phyloP scores from a whole-genome alignment of 2,888 invertebrate species.

The Oscheius sp. region DNA sequence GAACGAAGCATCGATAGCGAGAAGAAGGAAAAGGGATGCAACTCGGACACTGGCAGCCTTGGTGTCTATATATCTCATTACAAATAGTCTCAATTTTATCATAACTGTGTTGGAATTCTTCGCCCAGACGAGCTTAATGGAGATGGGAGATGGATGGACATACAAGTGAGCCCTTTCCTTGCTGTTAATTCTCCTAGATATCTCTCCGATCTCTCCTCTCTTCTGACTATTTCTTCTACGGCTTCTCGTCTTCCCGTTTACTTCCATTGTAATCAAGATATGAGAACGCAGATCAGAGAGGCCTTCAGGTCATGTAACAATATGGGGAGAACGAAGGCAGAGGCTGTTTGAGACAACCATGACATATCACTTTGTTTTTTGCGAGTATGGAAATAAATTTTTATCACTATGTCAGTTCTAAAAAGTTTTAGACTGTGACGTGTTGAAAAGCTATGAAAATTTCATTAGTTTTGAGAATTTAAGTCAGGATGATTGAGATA shows the following conservation, averaged over 20 bases:
- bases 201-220: slow-evolving; percentile 53
- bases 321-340: neutral
- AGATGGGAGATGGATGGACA: slow-evolving; percentile 45
- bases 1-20: slow-evolving; percentile 38
- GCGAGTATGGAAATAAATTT: too few species aligned
- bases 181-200: slow-evolving; percentile 38
- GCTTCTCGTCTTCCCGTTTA: slow-evolving; percentile 56
- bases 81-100: slow-evolving; percentile 52
- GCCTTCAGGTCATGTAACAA: neutral
- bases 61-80: slow-evolving; percentile 53
- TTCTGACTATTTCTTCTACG: slow-evolving; percentile 53
- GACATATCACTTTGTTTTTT: too few species aligned
- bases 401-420: too few species aligned
- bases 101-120: slow-evolving; percentile 55
- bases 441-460: too few species aligned
- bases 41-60: slow-evolving; percentile 52
- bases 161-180: slow-evolving; percentile 34
- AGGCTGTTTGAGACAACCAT: neutral
- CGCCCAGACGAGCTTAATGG: slow-evolving; percentile 39
- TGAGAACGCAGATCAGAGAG: slow-evolving; percentile 41
- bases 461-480: too few species aligned
- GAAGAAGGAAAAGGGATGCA: slow-evolving; percentile 48
- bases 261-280: slow-evolving; percentile 47
- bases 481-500: too few species aligned
- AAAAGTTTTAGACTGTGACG: too few species aligned